Evolutionary conservation across 2,888 invertebrate species (phyloP), one percentile per base, ranked within the genome.

Genomic region (Hybos culiciformis): DNA sequence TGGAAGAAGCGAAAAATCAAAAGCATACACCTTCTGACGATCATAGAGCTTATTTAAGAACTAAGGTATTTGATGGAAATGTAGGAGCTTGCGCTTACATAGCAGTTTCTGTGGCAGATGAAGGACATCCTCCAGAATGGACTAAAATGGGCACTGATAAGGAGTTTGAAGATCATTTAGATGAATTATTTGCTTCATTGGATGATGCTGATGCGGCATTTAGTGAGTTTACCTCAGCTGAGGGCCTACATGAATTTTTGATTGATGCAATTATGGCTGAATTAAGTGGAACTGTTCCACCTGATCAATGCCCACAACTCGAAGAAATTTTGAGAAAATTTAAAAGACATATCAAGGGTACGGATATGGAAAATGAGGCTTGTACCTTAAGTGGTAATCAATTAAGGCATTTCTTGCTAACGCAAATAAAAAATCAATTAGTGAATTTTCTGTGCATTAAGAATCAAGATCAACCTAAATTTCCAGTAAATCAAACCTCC

Each of bases 321-420:
- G 63, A 63, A 31, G 7, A 43, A n/a, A 54, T 60, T 37, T 24
- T 66, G 5, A 18, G 37, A 2, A 52, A 55, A 3, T 64, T 59
- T 49, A 48, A 51, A 1, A 37, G 48, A 0, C 60, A 53, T 37
- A 48, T 54, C 21, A 44, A 48, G 11, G 39, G 46, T 1, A 21
- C 41, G 7, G 18, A 34, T 23, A 11, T 51, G 0, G 24, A 32
- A 1, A 23, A 37, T 0, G 45, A 53, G 14, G 34, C 41, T 1
- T 41, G 40, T 1, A 41, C 47, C n/a, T 44, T 55, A 15, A 21
- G 34, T 1, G 41, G 45, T 11, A 33, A 23, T n/a, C 46, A 50
- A 31, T 45, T 54, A 26, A 56, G 66, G 6, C 49, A 51, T 1
- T 56, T 49, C 42, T 42, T 64, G 42, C 45, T 64, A 19, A 32